Base-by-base conservation (phyloP, 2,113 vertebrate species). In the Cyphomyrus discorhynchus region DNA sequence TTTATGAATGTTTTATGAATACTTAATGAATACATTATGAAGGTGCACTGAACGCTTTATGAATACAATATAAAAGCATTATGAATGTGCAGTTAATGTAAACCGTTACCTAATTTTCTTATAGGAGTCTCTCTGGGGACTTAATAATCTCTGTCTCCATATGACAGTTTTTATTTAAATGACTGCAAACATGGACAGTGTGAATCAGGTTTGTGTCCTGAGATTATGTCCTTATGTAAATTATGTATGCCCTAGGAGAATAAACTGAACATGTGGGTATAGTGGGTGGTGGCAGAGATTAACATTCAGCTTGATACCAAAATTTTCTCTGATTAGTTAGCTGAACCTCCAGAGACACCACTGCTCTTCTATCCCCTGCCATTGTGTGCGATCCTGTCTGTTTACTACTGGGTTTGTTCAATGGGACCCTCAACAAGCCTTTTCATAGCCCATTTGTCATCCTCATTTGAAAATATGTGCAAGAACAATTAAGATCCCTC, bases 381-480 rank as follows among this genome's bases (percentile, higher is more conserved):
- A 27, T 66, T 3, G 91, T 92, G 92, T 91, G 90, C 93, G 91
- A 90, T 90, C 90, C 89, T 56, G 92, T 90, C 92, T 96, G 95
- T 96, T 95, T 96, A 95, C 94, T 93, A 94, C 95, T 92, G 93
- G 92, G 93, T 93, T 94, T 89, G 91, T 94, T 94, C 93, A 94
- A 91, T 53, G 90, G 93, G 95, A 94, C 94, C 94, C 95, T 95
- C 94, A 96, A 95, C 95, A 96, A 93, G 95, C 94, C 94, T 91
- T 93, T 95, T 95, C 95, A 95, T 49, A 93, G 93, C 94, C 93
- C 95, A 94, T 96, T 96, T 96, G 95, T 96, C 94, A 95, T 93
- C 74, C 49, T 70, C 74, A 31, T 56, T 89, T 80, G 49, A 53
- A 82, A 89, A 52, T 45, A 89, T 52, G 88, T 45, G 66, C 47